Evolutionary conservation across 2,888 invertebrate genomes (phyloP).

Genomic region (Calameuta filiformis): DNA sequence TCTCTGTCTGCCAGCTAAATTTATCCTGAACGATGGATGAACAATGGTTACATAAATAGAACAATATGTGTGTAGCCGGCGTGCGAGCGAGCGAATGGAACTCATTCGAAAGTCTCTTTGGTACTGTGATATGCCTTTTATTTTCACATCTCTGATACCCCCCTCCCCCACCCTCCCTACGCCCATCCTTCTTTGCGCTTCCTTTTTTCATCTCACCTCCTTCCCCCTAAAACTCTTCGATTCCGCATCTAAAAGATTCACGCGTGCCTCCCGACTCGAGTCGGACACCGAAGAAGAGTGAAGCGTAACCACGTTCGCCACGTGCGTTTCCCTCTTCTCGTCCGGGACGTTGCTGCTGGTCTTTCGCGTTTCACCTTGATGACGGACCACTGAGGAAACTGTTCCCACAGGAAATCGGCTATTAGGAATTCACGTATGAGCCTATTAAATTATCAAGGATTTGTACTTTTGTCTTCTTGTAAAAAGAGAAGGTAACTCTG

Average conservation of each 20-base stretch:
- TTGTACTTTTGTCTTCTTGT: background rate
- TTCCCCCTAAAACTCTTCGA: background rate
- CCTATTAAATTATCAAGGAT: background rate
- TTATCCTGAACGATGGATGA: constrained; percentile 65
- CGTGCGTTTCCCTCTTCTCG: background rate
- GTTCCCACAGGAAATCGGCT: background rate
- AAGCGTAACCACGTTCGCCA: background rate
- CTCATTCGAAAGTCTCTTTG: constrained; percentile 3
- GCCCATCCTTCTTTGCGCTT: background rate
- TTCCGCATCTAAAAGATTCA: background rate
- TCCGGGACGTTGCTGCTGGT: background rate
- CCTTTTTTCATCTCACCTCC: background rate
- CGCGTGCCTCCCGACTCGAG: background rate
- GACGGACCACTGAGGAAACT: background rate
- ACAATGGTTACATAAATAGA: constrained; percentile 66
- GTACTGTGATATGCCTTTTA: background rate
- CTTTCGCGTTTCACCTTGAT: background rate
- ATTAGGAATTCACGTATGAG: background rate
- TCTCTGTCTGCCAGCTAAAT: constrained; percentile 56
- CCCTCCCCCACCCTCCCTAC: background rate
- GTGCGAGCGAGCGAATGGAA: constrained; percentile 1
- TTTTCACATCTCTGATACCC: background rate
- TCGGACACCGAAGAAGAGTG: background rate
- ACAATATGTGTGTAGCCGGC: constrained; percentile 60
- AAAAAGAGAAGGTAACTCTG: background rate